These are phyloP conservation scores for Apus apus DNA, from an alignment of 2,113 vertebrate genomes.

Conservation along the genomic window DNA sequence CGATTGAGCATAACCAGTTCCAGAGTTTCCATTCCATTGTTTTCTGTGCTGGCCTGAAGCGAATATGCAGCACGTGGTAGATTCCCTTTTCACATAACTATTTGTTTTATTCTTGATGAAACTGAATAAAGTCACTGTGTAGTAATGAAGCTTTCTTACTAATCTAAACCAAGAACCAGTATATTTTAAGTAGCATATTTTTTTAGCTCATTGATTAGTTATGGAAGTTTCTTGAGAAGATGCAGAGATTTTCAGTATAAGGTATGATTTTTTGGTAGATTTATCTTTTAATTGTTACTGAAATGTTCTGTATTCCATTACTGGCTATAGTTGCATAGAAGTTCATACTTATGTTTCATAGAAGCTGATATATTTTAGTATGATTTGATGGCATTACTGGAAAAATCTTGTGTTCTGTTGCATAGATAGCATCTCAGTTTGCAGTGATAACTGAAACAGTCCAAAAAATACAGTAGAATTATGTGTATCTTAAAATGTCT, in stretches of 20 bases:
- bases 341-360: not conserved
- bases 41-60: not conserved
- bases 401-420: not conserved
- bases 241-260: not conserved
- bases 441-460: not conserved
- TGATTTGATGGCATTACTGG: not conserved
- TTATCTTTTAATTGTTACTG: not conserved
- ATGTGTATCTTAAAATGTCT: not conserved
- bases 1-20: not conserved
- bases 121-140: not conserved
- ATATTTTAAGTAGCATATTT: not conserved
- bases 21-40: constrained; percentile 8
- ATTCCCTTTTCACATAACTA: not conserved
- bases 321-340: not conserved
- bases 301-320: not conserved
- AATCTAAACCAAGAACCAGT: not conserved
- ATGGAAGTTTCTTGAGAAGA: not conserved
- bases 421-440: not conserved
- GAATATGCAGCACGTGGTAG: not conserved
- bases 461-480: not conserved
- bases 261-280: not conserved
- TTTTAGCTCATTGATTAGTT: not conserved
- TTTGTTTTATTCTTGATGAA: not conserved
- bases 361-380: not conserved
- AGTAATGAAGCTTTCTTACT: not conserved